phyloP scores from a whole-genome alignment of 2,797 vertebrate species.

The Eulemur rubriventer region DNA sequence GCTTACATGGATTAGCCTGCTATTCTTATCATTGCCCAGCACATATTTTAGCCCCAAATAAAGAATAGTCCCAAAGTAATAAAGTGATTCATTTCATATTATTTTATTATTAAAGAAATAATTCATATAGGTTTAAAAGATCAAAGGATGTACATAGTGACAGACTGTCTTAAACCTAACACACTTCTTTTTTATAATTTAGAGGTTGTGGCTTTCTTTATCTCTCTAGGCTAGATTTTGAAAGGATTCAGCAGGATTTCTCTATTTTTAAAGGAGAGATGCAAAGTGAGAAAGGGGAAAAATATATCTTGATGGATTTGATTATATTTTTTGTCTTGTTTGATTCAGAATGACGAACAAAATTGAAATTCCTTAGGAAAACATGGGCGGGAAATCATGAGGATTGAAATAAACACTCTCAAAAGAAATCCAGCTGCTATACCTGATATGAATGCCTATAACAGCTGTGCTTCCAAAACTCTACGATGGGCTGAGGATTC shows the following conservation, averaged over 20 bases:
- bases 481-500: neutral
- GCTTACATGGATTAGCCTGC: conserved; percentile 29
- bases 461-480: conserved; percentile 78
- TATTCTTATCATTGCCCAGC: neutral
- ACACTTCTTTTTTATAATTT: conserved; percentile 5
- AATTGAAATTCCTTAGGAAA: conserved; percentile 75
- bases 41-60: neutral
- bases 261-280: conserved; percentile 45
- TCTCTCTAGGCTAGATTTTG: neutral
- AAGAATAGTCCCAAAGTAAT: conserved; percentile 14
- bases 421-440: conserved; percentile 64
- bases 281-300: neutral
- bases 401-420: conserved; percentile 64
- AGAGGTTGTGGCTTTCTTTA: neutral
- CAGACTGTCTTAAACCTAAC: conserved; percentile 37
- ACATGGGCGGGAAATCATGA: conserved; percentile 60
- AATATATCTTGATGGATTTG: conserved; percentile 65
- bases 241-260: neutral
- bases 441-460: conserved; percentile 39
- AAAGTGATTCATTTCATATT: conserved; percentile 23
- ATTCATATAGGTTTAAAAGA: conserved; percentile 17
- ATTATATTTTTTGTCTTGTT: conserved; percentile 70
- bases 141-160: conserved; percentile 40
- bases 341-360: conserved; percentile 57
- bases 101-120: conserved; percentile 51